phyloP scores from a whole-genome alignment of 1,140 invertebrate genomes.

The Cyphomyrmex costatus region DNA sequence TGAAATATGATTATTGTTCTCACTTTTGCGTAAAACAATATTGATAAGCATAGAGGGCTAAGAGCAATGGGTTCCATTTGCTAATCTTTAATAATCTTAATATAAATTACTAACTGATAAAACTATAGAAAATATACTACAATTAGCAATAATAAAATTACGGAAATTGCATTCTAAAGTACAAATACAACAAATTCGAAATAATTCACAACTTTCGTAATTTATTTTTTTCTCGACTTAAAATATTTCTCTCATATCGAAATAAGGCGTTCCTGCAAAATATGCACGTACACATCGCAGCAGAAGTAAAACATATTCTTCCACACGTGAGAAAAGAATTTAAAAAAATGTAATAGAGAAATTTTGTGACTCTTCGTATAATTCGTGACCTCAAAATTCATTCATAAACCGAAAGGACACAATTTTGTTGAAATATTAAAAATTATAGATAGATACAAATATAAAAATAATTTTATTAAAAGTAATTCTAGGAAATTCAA shows the following conservation, averaged over 20 bases:
- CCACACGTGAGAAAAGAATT: background rate
- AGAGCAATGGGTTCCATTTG: no score
- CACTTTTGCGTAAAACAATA: no score
- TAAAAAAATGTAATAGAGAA: background rate
- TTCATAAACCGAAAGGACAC: no score
- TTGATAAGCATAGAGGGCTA: no score
- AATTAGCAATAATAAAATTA: slow-evolving; percentile 5
- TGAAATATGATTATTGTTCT: no score
- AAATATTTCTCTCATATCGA: slow-evolving; percentile 19
- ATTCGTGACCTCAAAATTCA: background rate
- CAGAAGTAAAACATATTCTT: no score
- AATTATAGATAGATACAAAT: no score
- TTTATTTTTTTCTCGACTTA: background rate
- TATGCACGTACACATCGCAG: background rate
- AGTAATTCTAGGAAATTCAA: no score
- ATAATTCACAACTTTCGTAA: slow-evolving; percentile 22
- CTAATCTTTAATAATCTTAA: no score
- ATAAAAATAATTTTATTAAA: no score
- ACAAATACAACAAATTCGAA: slow-evolving; percentile 21
- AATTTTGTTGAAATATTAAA: no score
- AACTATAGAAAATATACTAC: background rate
- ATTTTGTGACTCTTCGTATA: background rate
- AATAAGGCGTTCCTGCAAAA: background rate
- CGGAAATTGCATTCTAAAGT: background rate
- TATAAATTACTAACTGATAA: background rate